Evolutionary conservation across 2,888 invertebrate genomes (phyloP).

Genomic region (Spodoptera exigua): DNA sequence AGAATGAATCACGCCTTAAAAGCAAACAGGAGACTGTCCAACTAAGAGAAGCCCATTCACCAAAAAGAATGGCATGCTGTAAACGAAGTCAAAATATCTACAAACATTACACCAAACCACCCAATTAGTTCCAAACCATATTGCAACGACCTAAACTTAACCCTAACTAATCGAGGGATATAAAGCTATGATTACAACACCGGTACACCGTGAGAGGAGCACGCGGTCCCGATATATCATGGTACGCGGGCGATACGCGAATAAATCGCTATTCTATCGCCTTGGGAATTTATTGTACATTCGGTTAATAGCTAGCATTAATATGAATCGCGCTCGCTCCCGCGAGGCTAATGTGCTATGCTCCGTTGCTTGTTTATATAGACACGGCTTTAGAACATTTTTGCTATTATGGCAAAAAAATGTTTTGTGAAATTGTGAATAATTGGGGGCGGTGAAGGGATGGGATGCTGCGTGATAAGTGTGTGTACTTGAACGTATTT

Average conservation of each 20-base stretch:
- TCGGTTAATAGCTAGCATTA: slow-evolving; percentile 80
- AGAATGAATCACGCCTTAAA: too few species aligned
- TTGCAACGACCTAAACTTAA: slow-evolving; percentile 26
- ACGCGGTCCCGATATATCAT: slow-evolving; percentile 60
- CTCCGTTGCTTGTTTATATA: slow-evolving; percentile 56
- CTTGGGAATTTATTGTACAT: slow-evolving; percentile 72
- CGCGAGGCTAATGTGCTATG: slow-evolving; percentile 56
- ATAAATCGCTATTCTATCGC: slow-evolving; percentile 80
- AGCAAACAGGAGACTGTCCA: too few species aligned
- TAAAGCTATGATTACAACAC: slow-evolving; percentile 59
- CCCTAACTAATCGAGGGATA: slow-evolving; percentile 45
- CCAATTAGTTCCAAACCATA: slow-evolving; percentile 11
- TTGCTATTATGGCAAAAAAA: slow-evolving; percentile 35
- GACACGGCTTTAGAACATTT: slow-evolving; percentile 52
- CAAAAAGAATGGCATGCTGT: too few species aligned
- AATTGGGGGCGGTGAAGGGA: slow-evolving; percentile 20
- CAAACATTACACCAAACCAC: neutral
- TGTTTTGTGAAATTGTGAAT: slow-evolving; percentile 38
- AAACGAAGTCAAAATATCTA: too few species aligned
- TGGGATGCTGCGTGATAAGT: slow-evolving; percentile 3
- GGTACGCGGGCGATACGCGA: slow-evolving; percentile 65
- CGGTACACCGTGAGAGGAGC: slow-evolving; percentile 53
- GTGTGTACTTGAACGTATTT: slow-evolving; percentile 7
- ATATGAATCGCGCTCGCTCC: slow-evolving; percentile 72
- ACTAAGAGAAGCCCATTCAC: too few species aligned